Evolutionary conservation across 1,140 invertebrate genomes (phyloP), one percentile per base, ranked within the genome.

Genomic region (Nasonia giraulti): DNA sequence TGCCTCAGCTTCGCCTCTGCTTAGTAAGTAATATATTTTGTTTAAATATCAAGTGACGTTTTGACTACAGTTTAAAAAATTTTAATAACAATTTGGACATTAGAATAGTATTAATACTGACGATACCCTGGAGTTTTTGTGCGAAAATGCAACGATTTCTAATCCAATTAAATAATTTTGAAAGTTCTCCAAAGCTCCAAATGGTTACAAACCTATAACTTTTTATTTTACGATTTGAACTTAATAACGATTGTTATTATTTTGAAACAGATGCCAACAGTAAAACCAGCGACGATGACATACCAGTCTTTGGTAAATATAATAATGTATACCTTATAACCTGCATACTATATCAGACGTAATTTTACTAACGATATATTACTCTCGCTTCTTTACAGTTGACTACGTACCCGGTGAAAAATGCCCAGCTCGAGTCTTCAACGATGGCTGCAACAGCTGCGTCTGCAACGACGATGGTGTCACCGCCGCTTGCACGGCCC

Each of bases 371-470:
- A 23, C 23, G 23, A 23, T 23, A 23, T 23, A 23, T 23, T 23
- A 23, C 23, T 23, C 23, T 23, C 23, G 23, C 23, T 23, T 23
- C 23, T 50, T 50, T 17, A 50, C 47, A 50, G 47, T 12, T 50
- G 14, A 12, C 47, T 73, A 73, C 27, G 10, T 37, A 33, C 0
- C 1, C 7, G 69, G 69, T 31, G 23, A 73, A 2, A 33, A 33
- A 73, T 73, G 69, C 23, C 69, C 69, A 73, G 69, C 69, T 12
- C 69, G 6, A 33, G 31, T 14, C 71, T 73, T 73, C 27, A 73
- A 8, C 11, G 33, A 27, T 5, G 31, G 27, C 2, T 73, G 71
- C 33, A 73, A 73, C 31, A 33, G 11, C 7, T 73, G 71, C 31
- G 6, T 10, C 10, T 73, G 71, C 33, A 1, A 0, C 37, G 1